These are phyloP conservation scores for Pachypanchax playfairii DNA, from an alignment of 2,113 vertebrate genomes.

Conservation along the genomic window DNA sequence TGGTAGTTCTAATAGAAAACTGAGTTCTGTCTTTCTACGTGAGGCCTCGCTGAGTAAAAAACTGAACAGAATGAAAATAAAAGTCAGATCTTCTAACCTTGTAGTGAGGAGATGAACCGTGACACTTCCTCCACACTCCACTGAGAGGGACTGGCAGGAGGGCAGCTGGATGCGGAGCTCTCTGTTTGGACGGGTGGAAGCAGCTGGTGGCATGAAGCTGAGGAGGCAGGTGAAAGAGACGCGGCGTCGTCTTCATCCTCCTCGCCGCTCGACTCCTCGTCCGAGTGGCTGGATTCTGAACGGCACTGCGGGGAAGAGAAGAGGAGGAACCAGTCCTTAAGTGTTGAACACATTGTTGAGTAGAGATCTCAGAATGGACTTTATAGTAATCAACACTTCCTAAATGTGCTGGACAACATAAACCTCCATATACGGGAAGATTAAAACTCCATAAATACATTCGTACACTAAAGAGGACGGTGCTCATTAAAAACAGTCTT, in stretches of 20 bases:
- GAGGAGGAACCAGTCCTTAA: background rate
- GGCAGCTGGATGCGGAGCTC: constrained; percentile 81
- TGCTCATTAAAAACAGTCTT: no score
- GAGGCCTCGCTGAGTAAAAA: background rate
- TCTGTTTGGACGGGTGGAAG: constrained; percentile 68
- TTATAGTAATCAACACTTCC: no score
- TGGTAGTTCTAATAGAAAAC: no score
- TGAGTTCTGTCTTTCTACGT: no score
- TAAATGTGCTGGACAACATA: no score
- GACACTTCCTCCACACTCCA: constrained; percentile 97
- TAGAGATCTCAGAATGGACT: no score
- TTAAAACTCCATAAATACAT: no score
- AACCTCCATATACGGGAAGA: no score
- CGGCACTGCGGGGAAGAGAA: constrained; percentile 76
- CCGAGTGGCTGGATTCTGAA: constrained; percentile 93
- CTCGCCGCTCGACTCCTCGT: constrained; percentile 92
- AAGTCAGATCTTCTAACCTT: constrained; percentile 78
- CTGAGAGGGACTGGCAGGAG: constrained; percentile 85
- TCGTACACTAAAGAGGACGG: no score
- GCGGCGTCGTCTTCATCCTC: constrained; percentile 84
- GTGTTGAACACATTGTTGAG: no score
- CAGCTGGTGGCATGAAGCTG: constrained; percentile 81
- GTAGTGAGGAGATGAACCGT: constrained; percentile 92
- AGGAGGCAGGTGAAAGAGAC: constrained; percentile 90
- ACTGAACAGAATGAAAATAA: fast-evolving